These are phyloP conservation scores for Orgyia antiqua DNA, from an alignment of 2,888 invertebrate genomes.

Conservation along the genomic window DNA sequence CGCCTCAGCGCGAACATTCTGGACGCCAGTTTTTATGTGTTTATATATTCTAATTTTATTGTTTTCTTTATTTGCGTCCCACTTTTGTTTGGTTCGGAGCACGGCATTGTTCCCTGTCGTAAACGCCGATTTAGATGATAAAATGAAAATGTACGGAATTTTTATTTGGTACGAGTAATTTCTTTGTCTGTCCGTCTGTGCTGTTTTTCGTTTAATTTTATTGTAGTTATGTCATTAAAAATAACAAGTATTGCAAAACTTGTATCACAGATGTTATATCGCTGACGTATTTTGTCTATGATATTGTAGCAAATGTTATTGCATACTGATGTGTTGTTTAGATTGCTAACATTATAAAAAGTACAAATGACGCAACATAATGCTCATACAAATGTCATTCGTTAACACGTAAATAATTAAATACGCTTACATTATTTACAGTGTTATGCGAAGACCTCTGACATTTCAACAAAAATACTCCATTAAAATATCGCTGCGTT, in stretches of 20 bases:
- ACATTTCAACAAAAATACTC: neutral
- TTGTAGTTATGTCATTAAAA: constrained; percentile 36
- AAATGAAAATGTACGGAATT: constrained; percentile 72
- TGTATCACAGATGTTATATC: constrained; percentile 20
- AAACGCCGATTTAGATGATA: constrained; percentile 77
- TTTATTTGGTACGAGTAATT: constrained; percentile 53
- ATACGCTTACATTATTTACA: neutral
- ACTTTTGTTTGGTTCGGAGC: constrained; percentile 75
- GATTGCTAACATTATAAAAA: neutral
- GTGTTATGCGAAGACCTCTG: neutral
- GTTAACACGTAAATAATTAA: neutral
- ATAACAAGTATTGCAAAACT: constrained; percentile 26
- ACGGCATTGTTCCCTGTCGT: constrained; percentile 74
- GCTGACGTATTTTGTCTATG: constrained; percentile 11
- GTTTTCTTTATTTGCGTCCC: constrained; percentile 78
- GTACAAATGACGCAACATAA: neutral
- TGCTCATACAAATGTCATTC: neutral
- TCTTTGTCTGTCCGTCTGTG: constrained; percentile 39
- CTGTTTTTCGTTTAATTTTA: constrained; percentile 34
- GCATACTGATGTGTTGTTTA: constrained; percentile 10
- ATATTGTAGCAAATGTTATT: constrained; percentile 4
- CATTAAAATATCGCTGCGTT: neutral
- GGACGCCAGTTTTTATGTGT: constrained; percentile 72
- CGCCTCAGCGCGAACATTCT: constrained; percentile 55
- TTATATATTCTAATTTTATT: constrained; percentile 79